A percentile compares a stretch with the other conserved stretches of the same genome.
Evolutionary conservation across 2,113 vertebrate genomes (phyloP).

Genomic region (Colinus virginianus): DNA sequence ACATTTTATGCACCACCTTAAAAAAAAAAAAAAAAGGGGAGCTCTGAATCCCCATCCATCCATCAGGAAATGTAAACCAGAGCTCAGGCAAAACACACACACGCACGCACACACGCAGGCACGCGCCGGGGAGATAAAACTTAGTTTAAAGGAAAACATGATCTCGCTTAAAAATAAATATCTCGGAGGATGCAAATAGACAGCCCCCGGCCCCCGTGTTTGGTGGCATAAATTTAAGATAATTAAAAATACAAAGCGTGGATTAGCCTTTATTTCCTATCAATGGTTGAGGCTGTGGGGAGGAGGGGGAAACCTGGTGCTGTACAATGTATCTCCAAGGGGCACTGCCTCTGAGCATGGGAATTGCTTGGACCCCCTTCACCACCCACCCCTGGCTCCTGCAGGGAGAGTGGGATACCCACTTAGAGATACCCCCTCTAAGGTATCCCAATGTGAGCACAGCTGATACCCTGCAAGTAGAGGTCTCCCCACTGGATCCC

Average conservation of each 20-base stretch:
- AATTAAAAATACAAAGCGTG: constrained; percentile 50
- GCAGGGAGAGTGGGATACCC: accelerated
- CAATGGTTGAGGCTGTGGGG: neutral
- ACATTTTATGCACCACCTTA: constrained; percentile 77
- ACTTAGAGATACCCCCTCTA: too few species aligned
- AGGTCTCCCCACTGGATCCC: neutral
- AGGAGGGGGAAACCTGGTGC: neutral
- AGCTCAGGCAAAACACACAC: constrained; percentile 38
- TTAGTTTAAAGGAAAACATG: constrained; percentile 59
- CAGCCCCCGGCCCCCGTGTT: constrained; percentile 7
- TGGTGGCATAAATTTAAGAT: constrained; percentile 25
- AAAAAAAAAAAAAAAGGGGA: neutral
- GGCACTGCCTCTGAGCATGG: neutral
- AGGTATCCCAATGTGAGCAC: neutral
- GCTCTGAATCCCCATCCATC: constrained; percentile 68
- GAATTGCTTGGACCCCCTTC: neutral
- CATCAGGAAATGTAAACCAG: constrained; percentile 70
- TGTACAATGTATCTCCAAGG: neutral
- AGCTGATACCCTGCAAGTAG: neutral
- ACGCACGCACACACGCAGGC: neutral
- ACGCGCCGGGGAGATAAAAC: constrained; percentile 50
- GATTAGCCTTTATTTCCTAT: constrained; percentile 48
- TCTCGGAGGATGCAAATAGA: constrained; percentile 17
- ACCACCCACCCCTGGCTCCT: neutral
- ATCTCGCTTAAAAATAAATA: constrained; percentile 63